Percentiles rank a stretch among this genome's conserved stretches.
phyloP scores from a whole-genome alignment of 2,797 vertebrate species.

The Atherinosoma microstoma region DNA sequence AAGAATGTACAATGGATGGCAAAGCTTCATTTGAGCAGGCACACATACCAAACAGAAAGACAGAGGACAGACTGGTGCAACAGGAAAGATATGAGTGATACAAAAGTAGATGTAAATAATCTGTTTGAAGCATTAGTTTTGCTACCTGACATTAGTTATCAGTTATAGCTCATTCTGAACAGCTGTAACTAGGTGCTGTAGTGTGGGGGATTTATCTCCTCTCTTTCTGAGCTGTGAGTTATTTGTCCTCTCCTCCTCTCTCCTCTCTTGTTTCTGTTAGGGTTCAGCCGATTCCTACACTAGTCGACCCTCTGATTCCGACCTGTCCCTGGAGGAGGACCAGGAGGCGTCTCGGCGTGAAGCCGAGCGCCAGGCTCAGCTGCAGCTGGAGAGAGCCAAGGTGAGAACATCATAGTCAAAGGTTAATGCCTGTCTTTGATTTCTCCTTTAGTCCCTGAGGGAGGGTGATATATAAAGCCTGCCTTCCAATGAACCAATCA shows the following conservation, averaged over 20 bases:
- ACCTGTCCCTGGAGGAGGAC: slow-evolving; percentile 98
- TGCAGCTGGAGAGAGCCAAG: slow-evolving; percentile 97
- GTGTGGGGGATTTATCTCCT: slow-evolving; percentile 12
- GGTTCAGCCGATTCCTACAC: slow-evolving; percentile 97
- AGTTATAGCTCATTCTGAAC: slow-evolving; percentile 1
- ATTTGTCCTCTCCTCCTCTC: slow-evolving; percentile 1
- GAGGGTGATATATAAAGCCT: not conserved
- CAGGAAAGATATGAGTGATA: slow-evolving; percentile 25
- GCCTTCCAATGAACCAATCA: not conserved
- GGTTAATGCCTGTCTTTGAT: slow-evolving; percentile 20
- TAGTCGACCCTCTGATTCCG: slow-evolving; percentile 97
- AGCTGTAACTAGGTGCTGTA: not conserved
- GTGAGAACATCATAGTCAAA: slow-evolving; percentile 68
- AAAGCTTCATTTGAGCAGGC: too few relatives aligned
- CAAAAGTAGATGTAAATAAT: slow-evolving; percentile 28
- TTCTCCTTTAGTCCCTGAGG: not conserved
- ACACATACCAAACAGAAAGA: too few relatives aligned
- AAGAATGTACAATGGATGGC: not conserved
- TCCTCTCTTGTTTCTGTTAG: slow-evolving; percentile 64
- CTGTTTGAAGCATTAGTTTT: not conserved
- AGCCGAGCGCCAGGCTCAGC: slow-evolving; percentile 95
- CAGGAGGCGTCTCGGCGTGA: slow-evolving; percentile 94
- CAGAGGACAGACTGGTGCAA: slow-evolving; percentile 38
- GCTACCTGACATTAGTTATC: slow-evolving; percentile 2
- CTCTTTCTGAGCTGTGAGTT: not conserved